Evolutionary conservation across 1,140 invertebrate genomes (phyloP), one percentile per base, ranked within the genome.

Genomic region (Lucilia cuprina): DNA sequence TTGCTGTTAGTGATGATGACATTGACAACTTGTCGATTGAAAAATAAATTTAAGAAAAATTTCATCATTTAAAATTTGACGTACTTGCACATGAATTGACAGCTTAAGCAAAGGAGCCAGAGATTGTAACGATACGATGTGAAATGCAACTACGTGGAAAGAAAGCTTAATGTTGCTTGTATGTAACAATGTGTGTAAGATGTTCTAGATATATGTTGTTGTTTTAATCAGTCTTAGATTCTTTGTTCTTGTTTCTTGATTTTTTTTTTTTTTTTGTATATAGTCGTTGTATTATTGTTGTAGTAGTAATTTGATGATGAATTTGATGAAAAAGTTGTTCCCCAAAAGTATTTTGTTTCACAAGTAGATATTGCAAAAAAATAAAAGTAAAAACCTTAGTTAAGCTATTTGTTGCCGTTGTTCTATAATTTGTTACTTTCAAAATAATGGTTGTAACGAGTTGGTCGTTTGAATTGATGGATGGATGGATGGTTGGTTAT

Each of bases 1-100:
- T 12, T 80, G 77, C 21, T 84, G 47, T 35, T 55, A 78, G 55
- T 74, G 65, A 21, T 83, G 34, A 49, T 74, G 25, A 70, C 70
- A 74, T 30, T 82, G 21, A 55, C 80, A 82, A 49, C n/a, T 70
- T 70, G n/a, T 21, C 10, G n/a, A 21, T 21, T 10, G 9, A 25
- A 25, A 70, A 55, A n/a, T 55, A 14, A 55, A 55, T 55, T 55
- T 55, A 55, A 8, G 41, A 41, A 41, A 41, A 55, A 55, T 55
- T 55, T 55, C 21, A 21, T 25, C 65, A 70, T 70, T 55, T 55
- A 55, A 55, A 55, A n/a, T 14, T 14, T 55, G 17, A 5, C 12
- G 50, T 8, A 41, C 41, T 41, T 5, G 10, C 5, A 41, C 41
- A 41, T 41, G 41, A 41, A 41, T 41, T 41, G 41, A 41, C 41